Evolutionary conservation across 2,113 vertebrate genomes (phyloP).

Genomic region (Hirundichthys speculiger): DNA sequence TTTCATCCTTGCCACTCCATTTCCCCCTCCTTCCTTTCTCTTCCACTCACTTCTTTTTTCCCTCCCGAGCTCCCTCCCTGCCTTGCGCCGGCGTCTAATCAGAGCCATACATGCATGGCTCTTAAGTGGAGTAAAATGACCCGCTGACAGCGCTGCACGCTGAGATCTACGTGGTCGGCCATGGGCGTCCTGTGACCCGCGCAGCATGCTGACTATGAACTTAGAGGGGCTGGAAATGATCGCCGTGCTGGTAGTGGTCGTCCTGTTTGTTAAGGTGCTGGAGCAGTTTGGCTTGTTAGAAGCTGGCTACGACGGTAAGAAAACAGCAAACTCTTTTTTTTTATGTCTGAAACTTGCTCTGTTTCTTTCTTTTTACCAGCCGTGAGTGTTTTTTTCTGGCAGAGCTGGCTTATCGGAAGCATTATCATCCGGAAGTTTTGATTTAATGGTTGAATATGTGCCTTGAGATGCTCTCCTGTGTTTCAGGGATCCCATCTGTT

Average conservation of each 20-base stretch:
- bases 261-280: slow-evolving; percentile 96
- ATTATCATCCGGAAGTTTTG: neutral
- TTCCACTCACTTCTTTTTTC: slow-evolving; percentile 27
- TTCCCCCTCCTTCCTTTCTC: slow-evolving; percentile 8
- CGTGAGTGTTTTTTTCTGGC: neutral
- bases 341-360: too few species aligned
- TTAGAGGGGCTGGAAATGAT: slow-evolving; percentile 99
- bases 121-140: slow-evolving; percentile 85
- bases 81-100: slow-evolving; percentile 69
- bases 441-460: too few species aligned
- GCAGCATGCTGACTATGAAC: slow-evolving; percentile 88
- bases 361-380: slow-evolving; percentile 40
- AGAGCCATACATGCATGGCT: slow-evolving; percentile 64
- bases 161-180: slow-evolving; percentile 75
- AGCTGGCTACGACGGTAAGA: slow-evolving; percentile 92
- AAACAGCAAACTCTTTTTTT: slow-evolving; percentile 3
- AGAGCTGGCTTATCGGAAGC: neutral
- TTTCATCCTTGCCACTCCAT: slow-evolving; percentile 24
- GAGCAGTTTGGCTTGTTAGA: slow-evolving; percentile 97
- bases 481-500: slow-evolving; percentile 17
- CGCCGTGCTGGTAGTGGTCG: slow-evolving; percentile 93
- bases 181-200: slow-evolving; percentile 86
- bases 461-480: neutral
- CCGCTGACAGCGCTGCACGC: slow-evolving; percentile 77
- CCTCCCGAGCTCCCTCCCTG: slow-evolving; percentile 40